These are phyloP conservation scores for Mus minutoides DNA, from an alignment of 2,797 vertebrate species.

Conservation along the genomic window DNA sequence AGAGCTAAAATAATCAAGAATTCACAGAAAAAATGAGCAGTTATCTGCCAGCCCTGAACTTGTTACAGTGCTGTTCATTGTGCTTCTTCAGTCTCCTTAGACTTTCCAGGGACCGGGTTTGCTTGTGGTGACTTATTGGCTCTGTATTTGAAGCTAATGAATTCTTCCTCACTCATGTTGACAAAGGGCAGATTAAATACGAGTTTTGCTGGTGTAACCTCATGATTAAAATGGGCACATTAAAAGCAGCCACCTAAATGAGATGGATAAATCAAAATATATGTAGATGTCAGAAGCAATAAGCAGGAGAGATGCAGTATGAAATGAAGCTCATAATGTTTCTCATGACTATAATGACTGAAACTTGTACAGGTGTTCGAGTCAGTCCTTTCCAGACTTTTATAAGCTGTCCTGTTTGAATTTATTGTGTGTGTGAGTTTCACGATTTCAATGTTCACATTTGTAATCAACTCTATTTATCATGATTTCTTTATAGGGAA, in stretches of 20 bases:
- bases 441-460: neutral
- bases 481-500: neutral
- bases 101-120: neutral
- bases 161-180: neutral
- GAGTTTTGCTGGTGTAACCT: neutral
- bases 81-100: neutral
- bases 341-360: neutral
- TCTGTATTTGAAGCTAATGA: neutral
- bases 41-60: neutral
- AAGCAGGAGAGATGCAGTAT: neutral
- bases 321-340: neutral
- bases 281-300: neutral
- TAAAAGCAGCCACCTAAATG: neutral
- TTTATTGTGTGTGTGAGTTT: neutral
- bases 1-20: neutral
- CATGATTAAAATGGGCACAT: neutral
- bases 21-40: neutral
- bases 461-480: neutral
- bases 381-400: neutral
- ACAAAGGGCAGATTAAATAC: neutral
- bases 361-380: neutral
- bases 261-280: conserved; percentile 34
- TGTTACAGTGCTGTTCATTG: neutral
- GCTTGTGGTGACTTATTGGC: neutral
- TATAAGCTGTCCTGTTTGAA: neutral